Base-by-base conservation (phyloP, 2,797 vertebrate genomes). In the Neostethus bicornis region DNA sequence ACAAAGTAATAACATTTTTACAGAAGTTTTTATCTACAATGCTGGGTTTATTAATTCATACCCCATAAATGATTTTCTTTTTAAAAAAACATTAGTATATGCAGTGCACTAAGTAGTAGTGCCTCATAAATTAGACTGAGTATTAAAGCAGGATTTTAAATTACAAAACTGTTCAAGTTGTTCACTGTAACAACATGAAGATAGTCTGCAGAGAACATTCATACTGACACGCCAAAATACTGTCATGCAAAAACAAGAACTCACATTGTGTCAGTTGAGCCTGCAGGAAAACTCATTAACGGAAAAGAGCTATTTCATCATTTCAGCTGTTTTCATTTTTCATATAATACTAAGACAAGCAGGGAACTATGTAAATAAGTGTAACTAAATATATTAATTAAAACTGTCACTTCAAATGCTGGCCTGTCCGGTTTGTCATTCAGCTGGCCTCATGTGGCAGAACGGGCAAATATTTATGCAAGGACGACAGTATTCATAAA, bases 211-310 rank as follows among this genome's bases (percentile, higher is more conserved):
- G 12, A 6, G 17, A 43, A 58, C 58, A 49, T 44, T 29, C 1
- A 24, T 55, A 48, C 61, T 75, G 42, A 66, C 39, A 24, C n/a
- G 2, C 26, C 49, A 43, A 51, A 51, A 68, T 38, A 35, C 47
- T 66, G 71, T 28, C 35, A n/a, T 53, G 20, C 41, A 61, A 32
- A 76, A 70, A 65, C 56, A 49, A 55, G 49, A 47, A 24, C 1
- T 70, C 55, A 48, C n/a, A 38, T 50, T 8, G 50, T 51, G 49
- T 67, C 54, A 60, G 41, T 58, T 24, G 47, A 37, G 26, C 21
- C 52, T 44, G 45, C 42, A 34, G 20, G 9, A 5, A 20, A 20
- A 12, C 50, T 10, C 21, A 24, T 26, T 39, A 49, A 79, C 62
- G 51, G 53, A 46, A 51, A 50, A 10, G 4, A 17, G 53, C 21